phyloP scores from a whole-genome alignment of 2,113 vertebrate species.

The Triplophysa tibetana region DNA sequence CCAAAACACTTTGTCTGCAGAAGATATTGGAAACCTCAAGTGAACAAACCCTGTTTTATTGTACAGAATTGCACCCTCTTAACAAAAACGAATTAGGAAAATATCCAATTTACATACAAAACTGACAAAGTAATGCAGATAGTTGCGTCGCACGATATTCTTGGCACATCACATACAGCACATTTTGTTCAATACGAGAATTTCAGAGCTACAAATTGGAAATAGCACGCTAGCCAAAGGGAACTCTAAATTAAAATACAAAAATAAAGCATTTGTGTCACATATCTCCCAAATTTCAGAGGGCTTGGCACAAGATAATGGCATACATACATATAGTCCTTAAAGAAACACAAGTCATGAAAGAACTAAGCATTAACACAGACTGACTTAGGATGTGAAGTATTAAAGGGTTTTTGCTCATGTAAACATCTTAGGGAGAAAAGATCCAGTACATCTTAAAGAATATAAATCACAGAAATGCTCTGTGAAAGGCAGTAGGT shows the following conservation, averaged over 20 bases:
- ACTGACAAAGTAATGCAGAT: conserved; percentile 62
- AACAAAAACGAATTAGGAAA: conserved; percentile 70
- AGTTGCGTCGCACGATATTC: conserved; percentile 46
- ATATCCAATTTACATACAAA: conserved; percentile 67
- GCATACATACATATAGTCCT: conserved; percentile 67
- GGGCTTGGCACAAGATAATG: conserved; percentile 65
- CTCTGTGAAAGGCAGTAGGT: conserved; percentile 17
- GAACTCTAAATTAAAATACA: conserved; percentile 75
- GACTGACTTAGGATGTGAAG: conserved; percentile 48
- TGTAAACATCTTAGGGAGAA: conserved; percentile 57
- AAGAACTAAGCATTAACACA: conserved; percentile 43
- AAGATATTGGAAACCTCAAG: conserved; percentile 51
- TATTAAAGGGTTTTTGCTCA: conserved; percentile 72
- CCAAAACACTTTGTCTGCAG: conserved; percentile 27
- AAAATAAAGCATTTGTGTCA: conserved; percentile 76
- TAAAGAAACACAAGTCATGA: conserved; percentile 57
- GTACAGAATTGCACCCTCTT: conserved; percentile 59
- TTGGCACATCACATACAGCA: background rate
- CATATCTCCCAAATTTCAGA: conserved; percentile 60
- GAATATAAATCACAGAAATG: background rate
- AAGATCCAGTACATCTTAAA: conserved; percentile 19
- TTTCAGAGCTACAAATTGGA: conserved; percentile 49
- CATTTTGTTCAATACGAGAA: conserved; percentile 11
- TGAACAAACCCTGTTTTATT: conserved; percentile 60
- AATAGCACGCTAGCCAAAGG: conserved; percentile 69